Evolutionary conservation across 2,113 vertebrate species (phyloP).

Genomic region (Anthoscopus minutus): DNA sequence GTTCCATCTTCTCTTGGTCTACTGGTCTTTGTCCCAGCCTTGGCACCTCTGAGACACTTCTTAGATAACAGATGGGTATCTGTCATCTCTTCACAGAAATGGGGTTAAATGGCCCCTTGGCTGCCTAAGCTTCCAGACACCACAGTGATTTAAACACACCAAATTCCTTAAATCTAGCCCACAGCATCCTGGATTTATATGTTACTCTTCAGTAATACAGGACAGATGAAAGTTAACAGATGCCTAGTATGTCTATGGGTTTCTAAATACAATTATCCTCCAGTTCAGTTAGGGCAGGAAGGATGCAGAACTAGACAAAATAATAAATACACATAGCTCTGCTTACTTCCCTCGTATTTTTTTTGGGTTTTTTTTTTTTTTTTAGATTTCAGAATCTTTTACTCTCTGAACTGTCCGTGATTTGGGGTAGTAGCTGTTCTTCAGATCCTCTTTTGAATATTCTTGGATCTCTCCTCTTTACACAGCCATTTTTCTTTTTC

Average conservation of each 20-base stretch:
- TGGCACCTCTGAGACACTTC: neutral
- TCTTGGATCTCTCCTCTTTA: neutral
- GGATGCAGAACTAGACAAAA: slow-evolving; percentile 40
- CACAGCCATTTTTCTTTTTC: neutral
- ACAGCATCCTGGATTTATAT: neutral
- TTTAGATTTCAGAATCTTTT: neutral
- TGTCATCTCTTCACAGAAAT: neutral
- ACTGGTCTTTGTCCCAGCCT: neutral
- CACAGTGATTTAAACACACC: slow-evolving; percentile 1
- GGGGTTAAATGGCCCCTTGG: neutral
- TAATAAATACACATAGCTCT: slow-evolving; percentile 12
- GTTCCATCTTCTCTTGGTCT: neutral
- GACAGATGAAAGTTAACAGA: slow-evolving; percentile 54
- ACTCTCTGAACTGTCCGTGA: neutral
- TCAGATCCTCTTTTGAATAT: neutral
- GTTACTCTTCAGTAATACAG: neutral
- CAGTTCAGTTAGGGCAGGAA: neutral
- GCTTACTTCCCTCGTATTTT: neutral
- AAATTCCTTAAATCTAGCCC: neutral
- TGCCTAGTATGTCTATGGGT: neutral
- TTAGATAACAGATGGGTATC: neutral
- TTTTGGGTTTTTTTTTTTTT: neutral
- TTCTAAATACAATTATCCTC: slow-evolving; percentile 9
- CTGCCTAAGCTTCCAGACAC: neutral
- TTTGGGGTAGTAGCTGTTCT: neutral